phyloP scores from a whole-genome alignment of 2,888 invertebrate genomes.

The Coelopa pilipes region DNA sequence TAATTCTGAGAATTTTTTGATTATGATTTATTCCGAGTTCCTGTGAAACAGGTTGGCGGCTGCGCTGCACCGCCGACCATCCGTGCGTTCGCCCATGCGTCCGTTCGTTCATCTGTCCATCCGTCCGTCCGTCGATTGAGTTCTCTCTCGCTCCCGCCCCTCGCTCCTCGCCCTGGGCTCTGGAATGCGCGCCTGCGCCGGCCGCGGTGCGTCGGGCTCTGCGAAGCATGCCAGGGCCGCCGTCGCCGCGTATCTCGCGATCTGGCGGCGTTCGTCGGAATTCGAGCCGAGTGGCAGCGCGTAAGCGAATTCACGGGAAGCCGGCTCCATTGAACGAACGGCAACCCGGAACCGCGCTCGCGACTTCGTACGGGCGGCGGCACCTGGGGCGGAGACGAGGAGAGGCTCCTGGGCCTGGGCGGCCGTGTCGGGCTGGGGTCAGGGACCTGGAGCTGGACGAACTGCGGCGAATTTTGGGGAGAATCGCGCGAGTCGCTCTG shows the following conservation, averaged over 20 bases:
- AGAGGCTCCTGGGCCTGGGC: too few relatives aligned
- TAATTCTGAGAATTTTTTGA: constrained; percentile 35
- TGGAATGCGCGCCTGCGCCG: constrained; percentile 9
- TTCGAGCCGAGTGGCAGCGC: neutral
- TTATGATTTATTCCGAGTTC: constrained; percentile 34
- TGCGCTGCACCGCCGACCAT: neutral
- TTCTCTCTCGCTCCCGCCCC: neutral
- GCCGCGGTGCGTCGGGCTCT: neutral
- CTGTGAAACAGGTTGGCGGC: constrained; percentile 33
- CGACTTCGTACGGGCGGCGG: too few relatives aligned
- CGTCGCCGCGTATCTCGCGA: neutral
- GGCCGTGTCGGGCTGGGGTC: too few relatives aligned
- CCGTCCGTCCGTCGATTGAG: neutral
- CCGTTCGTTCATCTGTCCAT: neutral
- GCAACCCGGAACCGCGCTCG: too few relatives aligned
- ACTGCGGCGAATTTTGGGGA: too few relatives aligned
- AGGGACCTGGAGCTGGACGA: too few relatives aligned
- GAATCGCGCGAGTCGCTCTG: too few relatives aligned
- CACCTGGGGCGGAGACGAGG: too few relatives aligned
- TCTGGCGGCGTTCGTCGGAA: neutral
- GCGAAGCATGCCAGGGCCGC: constrained; percentile 19
- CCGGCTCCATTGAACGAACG: too few relatives aligned
- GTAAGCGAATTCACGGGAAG: too few relatives aligned
- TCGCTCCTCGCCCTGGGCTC: neutral
- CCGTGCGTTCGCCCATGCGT: neutral